Evolutionary conservation across 2,888 invertebrate genomes (phyloP), one percentile per base, ranked within the genome.

Genomic region (Leptogaster cylindrica): DNA sequence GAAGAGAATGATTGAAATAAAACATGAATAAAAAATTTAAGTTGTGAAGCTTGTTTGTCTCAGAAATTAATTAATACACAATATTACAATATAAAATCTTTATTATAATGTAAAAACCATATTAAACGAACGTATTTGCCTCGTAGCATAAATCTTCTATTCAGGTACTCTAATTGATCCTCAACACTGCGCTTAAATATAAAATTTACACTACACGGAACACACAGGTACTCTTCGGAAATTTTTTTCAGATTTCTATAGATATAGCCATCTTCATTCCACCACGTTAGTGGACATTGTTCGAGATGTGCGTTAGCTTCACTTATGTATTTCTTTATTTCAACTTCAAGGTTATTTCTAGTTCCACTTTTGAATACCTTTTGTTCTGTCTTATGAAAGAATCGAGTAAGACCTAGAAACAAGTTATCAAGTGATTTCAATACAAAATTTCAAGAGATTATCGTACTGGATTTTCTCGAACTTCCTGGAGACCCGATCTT

Each of bases 271-370:
- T 71, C 71, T 23, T 75, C 72, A 44, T 73, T 70, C 77, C 77
- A 77, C 76, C 77, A 77, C 18, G 68, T 70, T 20, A 75, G 64
- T 8, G 77, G 76, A 46, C 75, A 76, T 63, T 75, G 75, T n/a
- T 76, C 75, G 44, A 76, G 72, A 70, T 76, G 75, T 28, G 73
- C 71, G 23, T 55, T 66, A 16, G 70, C 61, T 41, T 75, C 73
- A 14, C 68, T 68, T 16, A 72, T 70, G 63, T 76, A 76, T 25
- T 72, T 72, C 23, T 73, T 71, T 28, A 75, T 72, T 68, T 76
- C 75, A 46, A 72, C 65, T 33, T 76, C 76, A 0, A 75, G 25
- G 3, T 8, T 55, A 23, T 36, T 55, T 16, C 55, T 18, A 10
- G 36, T 3, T 12, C 36, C 20, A 4, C 33, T 18, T 16, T 55